Base-by-base conservation (phyloP, 2,888 invertebrate genomes). In the Eilema sororculum region DNA sequence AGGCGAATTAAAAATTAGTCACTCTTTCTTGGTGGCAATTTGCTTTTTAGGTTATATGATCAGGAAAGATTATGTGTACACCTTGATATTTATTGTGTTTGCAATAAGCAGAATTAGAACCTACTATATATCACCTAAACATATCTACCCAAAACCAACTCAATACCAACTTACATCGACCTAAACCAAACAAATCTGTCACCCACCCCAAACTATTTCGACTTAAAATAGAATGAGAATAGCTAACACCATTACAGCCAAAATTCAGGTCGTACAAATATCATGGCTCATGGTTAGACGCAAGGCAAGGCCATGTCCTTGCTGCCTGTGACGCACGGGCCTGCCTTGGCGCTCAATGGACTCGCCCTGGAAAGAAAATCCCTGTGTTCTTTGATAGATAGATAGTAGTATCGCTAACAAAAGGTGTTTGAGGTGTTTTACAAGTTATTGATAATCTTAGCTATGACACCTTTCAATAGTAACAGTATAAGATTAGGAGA, bases 261-360 rank as follows among this genome's bases (percentile, higher is more conserved):
- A 85, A 87, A 91, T 87, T 87, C 84, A 82, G 87, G 86, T 77
- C 85, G 86, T 84, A 80, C 89, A 91, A 91, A 90, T 89, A 90
- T 86, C 84, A 79, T 57, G 71, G 66, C 66, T 71, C 73, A 78
- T 78, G 65, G 62, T 68, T 69, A 71, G 68, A 73, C 72, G 69
- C 73, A 70, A 67, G 28, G 71, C 73, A 80, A 83, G 88, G 88
- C 83, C 85, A 68, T 83, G 89, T 87, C 92, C 92, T 91, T 88
- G 86, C 73, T 71, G 68, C 68, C 71, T 22, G 85, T 92, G 93
- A 93, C 93, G 93, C 92, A 91, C 87, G 71, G 71, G 62, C 70
- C 86, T 76, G 85, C 91, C 91, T 90, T 92, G 90, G 79, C 73
- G 78, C 73, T 84, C 82, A 87, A 86, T 86, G 85, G 83, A 76